A percentile compares a stretch with the other conserved stretches of the same genome.
Evolutionary conservation across 1,140 invertebrate genomes (phyloP).

Genomic region (Diprion similis): DNA sequence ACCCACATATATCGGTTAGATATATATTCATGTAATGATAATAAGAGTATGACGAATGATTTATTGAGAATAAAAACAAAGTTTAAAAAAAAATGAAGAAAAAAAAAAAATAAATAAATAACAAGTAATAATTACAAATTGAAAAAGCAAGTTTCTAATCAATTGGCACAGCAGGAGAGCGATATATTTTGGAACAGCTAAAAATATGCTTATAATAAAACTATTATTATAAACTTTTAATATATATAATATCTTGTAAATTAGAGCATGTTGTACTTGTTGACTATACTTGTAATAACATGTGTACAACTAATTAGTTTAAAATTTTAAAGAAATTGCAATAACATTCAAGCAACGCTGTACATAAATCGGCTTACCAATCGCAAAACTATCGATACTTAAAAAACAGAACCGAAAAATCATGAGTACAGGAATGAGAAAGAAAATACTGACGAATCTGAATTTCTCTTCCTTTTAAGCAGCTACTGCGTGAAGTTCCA

Average conservation of each 20-base stretch:
- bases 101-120: slow-evolving; percentile 1
- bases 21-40: slow-evolving; percentile 8
- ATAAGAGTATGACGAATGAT: not conserved
- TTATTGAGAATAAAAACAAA: not conserved
- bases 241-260: too few relatives aligned
- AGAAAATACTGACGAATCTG: not conserved
- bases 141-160: not conserved
- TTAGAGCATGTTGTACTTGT: too few relatives aligned
- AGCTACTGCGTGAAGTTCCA: not conserved
- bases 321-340: not conserved
- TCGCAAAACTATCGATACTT: not conserved
- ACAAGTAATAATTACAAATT: too few relatives aligned
- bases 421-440: too few relatives aligned
- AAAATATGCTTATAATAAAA: not conserved
- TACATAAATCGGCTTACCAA: not conserved
- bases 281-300: not conserved
- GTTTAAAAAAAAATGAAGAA: not conserved
- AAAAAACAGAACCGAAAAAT: too few relatives aligned
- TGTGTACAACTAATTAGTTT: not conserved
- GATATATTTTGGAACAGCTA: not conserved
- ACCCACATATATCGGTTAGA: slow-evolving; percentile 16
- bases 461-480: too few relatives aligned
- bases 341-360: not conserved
- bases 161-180: slow-evolving; percentile 1
- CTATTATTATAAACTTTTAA: not conserved